Evolutionary conservation across 1,140 invertebrate genomes (phyloP).

Genomic region (Ditylenchus dipsaci): DNA sequence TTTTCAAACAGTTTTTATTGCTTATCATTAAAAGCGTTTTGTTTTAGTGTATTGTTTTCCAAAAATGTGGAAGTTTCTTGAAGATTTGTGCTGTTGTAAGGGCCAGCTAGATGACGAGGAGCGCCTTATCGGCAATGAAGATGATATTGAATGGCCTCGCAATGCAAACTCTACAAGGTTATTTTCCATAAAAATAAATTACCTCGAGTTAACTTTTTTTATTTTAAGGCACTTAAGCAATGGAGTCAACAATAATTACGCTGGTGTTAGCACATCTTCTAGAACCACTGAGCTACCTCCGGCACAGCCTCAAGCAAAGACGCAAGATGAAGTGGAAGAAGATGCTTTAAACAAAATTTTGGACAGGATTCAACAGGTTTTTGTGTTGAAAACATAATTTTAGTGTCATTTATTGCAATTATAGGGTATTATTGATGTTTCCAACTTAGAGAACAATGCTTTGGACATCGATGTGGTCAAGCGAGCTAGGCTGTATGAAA

Average conservation of each 20-base stretch:
- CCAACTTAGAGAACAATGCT: conserved; percentile 20
- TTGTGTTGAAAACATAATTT: no score
- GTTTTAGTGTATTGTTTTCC: no score
- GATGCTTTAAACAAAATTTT: conserved; percentile 28
- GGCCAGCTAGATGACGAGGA: neutral
- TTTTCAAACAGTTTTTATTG: no score
- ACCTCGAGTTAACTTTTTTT: neutral
- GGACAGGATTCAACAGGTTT: conserved; percentile 25
- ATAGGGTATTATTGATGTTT: conserved; percentile 28
- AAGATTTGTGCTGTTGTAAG: conserved; percentile 11
- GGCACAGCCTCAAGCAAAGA: neutral
- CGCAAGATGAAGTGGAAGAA: conserved; percentile 21
- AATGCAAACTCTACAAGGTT: no score
- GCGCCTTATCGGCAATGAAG: neutral
- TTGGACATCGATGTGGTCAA: conserved; percentile 23
- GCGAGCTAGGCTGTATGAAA: conserved; percentile 16
- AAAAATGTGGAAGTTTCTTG: neutral
- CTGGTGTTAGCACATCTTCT: conserved; percentile 2
- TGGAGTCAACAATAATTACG: neutral
- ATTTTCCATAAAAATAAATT: neutral
- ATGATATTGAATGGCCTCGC: neutral
- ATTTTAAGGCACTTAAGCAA: conserved; percentile 1
- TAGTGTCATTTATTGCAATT: neutral
- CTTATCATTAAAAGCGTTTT: no score
- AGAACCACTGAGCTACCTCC: neutral